Conservation (phyloP, 2,113 vertebrate genomes). For the Entelurus aequoreus region DNA sequence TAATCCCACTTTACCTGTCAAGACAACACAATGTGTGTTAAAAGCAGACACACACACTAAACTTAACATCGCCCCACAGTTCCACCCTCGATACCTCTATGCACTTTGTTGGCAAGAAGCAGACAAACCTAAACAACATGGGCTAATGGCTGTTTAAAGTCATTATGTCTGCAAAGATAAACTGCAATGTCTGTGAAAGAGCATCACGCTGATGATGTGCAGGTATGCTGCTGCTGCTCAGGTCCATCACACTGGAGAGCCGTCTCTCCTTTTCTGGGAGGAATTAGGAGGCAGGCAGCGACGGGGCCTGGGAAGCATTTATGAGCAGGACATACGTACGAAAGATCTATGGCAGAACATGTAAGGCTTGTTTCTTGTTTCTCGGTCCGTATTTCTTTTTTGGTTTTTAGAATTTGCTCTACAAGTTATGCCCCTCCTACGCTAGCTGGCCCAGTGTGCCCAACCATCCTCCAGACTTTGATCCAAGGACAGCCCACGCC, state of each 20-base stretch:
- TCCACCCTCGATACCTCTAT: conserved; percentile 1
- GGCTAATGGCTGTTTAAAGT: conserved; percentile 71
- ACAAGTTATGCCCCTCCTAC: conserved; percentile 46
- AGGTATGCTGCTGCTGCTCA: conserved; percentile 56
- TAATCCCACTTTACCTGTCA: conserved; percentile 27
- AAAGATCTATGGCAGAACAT: conserved; percentile 43
- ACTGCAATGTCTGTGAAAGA: conserved; percentile 48
- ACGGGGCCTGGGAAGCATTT: conserved; percentile 56
- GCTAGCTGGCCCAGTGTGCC: conserved; percentile 33
- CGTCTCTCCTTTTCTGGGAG: conserved; percentile 52
- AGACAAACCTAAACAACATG: conserved; percentile 64
- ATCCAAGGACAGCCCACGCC: conserved; percentile 46
- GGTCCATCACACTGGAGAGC: conserved; percentile 35
- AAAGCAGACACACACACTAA: conserved; percentile 38
- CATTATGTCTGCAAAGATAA: conserved; percentile 69
- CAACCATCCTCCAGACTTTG: conserved; percentile 42
- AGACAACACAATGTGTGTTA: conserved; percentile 34
- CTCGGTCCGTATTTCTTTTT: neutral
- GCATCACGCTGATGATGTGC: conserved; percentile 65
- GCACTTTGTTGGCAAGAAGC: conserved; percentile 37
- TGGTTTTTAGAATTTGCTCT: conserved; percentile 16
- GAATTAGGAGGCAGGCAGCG: conserved; percentile 50
- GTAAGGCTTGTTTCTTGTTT: conserved; percentile 16
- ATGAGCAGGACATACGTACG: conserved; percentile 37
- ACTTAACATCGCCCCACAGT: conserved; percentile 15